Base-by-base conservation (phyloP, 2,113 vertebrate genomes). In the Nanger granti region DNA sequence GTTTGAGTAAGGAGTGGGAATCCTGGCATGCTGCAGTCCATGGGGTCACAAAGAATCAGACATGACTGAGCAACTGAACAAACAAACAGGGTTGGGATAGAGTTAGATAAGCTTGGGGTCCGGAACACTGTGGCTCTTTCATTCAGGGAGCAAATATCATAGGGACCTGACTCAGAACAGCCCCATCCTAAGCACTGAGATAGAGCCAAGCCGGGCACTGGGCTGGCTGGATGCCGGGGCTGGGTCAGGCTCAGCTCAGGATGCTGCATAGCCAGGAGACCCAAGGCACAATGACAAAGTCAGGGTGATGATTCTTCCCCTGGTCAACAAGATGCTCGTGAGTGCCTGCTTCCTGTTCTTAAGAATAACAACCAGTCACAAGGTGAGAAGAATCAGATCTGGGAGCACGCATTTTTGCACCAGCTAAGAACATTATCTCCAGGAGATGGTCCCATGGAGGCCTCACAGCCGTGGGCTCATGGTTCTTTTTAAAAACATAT, bases 201-300 rank as follows among this genome's bases (percentile, higher is more conserved):
- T 4, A 41, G 18, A 91, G 22, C 66, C 17, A 24, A 73, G 55
- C 26, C 0, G 0, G 85, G 83, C 12, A 1, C 34, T n/a, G 82
- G 31, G 31, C 52, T 84, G 31, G 82, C 18, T 18, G 52, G 31
- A 54, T 5, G 14, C n/a, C 24, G 4, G 11, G 5, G 57, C 47
- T n/a, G 1, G 0, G 31, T 24, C 15, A 14, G 41, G 26, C 11
- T 6, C 37, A 55, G 13, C 31, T 24, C 55, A 26, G 47, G n/a
- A 9, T 0, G 1, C n/a, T 2, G 15, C 2, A 0, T 0, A 6
- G 28, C 66, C 14, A 11, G 4, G 28, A 7, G 29, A 49, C 66
- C 41, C 3, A 0, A 3, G 24, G 15, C 54, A 37, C 10, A 7
- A 17, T 3, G 13, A 54, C 66, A 9, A 7, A 24, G 55, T 31